These are phyloP conservation scores for Nomada ferruginata DNA, from an alignment of 2,888 invertebrate genomes.

Conservation along the genomic window DNA sequence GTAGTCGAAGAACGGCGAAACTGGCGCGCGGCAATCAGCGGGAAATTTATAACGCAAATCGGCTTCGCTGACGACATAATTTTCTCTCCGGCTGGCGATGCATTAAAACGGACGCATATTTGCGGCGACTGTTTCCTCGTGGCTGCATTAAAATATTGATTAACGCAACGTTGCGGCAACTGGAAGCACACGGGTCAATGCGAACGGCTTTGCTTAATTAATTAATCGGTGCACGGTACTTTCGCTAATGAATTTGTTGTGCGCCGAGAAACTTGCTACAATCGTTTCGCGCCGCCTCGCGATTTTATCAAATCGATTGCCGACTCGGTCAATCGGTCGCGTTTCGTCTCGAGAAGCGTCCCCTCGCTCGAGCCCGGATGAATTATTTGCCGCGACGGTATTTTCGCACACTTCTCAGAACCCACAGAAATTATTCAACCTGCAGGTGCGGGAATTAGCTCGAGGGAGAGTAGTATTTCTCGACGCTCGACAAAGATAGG, in stretches of 20 bases:
- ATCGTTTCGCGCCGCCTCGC: slow-evolving; percentile 3
- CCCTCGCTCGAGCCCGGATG: too few relatives aligned
- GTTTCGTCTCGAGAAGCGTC: not conserved
- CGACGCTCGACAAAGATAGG: not conserved
- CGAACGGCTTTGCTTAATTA: slow-evolving; percentile 51
- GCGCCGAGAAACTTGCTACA: slow-evolving; percentile 20
- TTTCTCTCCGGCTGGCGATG: slow-evolving; percentile 16
- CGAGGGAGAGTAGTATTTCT: not conserved
- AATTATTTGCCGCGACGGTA: too few relatives aligned
- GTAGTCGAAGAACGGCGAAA: not conserved
- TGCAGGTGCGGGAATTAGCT: too few relatives aligned
- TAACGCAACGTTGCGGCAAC: slow-evolving; percentile 46
- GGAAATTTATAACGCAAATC: slow-evolving; percentile 36
- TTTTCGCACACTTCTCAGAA: too few relatives aligned
- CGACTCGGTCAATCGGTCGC: not conserved
- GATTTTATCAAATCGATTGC: not conserved
- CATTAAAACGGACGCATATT: slow-evolving; percentile 46
- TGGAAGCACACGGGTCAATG: slow-evolving; percentile 31
- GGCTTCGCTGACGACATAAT: slow-evolving; percentile 43
- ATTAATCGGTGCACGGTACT: slow-evolving; percentile 53
- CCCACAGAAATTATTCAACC: too few relatives aligned
- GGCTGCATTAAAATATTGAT: slow-evolving; percentile 59
- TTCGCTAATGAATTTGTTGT: slow-evolving; percentile 59
- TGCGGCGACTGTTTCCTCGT: slow-evolving; percentile 45
- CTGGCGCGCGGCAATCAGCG: slow-evolving; percentile 27